A percentile compares a stretch with the other conserved stretches of the same genome.
phyloP scores from a whole-genome alignment of 1,140 invertebrate genomes.

The Drepana arcuata region DNA sequence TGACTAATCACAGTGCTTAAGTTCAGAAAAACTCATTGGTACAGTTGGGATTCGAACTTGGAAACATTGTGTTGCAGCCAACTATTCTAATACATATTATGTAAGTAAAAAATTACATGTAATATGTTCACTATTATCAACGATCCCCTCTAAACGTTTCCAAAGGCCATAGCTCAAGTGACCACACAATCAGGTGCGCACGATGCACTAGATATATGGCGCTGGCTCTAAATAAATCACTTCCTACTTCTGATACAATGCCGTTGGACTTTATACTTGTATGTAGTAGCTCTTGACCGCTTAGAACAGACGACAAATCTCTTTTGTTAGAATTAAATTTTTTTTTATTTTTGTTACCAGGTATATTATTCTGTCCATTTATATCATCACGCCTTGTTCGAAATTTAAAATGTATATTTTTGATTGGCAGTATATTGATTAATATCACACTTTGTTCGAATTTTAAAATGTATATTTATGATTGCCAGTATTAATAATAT shows the following conservation, averaged over 20 bases:
- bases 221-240: slow-evolving; percentile 60
- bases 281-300: not conserved
- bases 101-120: not conserved
- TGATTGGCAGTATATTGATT: too few relatives aligned
- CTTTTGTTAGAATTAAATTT: not conserved
- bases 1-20: too few relatives aligned
- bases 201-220: slow-evolving; percentile 40
- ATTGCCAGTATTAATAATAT: too few relatives aligned
- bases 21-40: not conserved
- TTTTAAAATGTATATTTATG: too few relatives aligned
- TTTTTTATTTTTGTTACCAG: not conserved
- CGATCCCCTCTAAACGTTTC: not conserved
- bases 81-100: too few relatives aligned
- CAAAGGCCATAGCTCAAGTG: not conserved
- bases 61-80: too few relatives aligned
- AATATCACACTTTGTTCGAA: too few relatives aligned
- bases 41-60: not conserved
- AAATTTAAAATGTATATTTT: too few relatives aligned
- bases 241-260: slow-evolving; percentile 46
- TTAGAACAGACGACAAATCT: not conserved
- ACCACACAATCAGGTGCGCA: not conserved
- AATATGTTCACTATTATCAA: not conserved
- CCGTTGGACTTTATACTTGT: slow-evolving; percentile 8
- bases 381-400: too few relatives aligned
- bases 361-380: too few relatives aligned